These are phyloP conservation scores for Stictocephala bisonia DNA, from an alignment of 2,888 invertebrate species.

Conservation along the genomic window DNA sequence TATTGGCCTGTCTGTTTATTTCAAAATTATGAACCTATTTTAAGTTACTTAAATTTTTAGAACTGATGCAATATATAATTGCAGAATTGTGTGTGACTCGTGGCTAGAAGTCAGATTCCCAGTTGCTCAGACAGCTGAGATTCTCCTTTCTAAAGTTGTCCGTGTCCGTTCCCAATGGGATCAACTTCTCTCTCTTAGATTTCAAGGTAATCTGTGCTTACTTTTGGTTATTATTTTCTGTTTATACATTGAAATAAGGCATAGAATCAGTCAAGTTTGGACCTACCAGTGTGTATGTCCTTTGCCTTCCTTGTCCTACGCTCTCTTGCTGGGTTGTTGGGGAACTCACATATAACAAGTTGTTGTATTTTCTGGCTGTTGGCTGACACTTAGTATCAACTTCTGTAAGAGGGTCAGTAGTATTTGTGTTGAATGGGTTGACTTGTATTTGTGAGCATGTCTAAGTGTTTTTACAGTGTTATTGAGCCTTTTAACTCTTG, in stretches of 20 bases:
- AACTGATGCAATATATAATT: no score
- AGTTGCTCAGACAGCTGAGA: slow-evolving; percentile 80
- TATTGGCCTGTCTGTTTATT: background rate
- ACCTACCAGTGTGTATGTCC: background rate
- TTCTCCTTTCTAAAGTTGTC: slow-evolving; percentile 76
- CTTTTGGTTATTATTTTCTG: background rate
- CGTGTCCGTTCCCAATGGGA: slow-evolving; percentile 84
- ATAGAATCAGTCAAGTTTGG: background rate
- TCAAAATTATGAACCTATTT: background rate
- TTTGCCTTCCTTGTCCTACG: no score
- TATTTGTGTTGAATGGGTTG: no score
- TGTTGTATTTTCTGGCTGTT: no score
- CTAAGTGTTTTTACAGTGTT: no score
- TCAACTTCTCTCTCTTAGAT: slow-evolving; percentile 76
- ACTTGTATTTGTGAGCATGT: no score
- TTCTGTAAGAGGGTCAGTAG: no score
- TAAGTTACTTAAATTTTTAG: background rate
- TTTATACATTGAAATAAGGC: background rate
- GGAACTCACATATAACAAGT: no score
- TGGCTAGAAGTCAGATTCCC: slow-evolving; percentile 88
- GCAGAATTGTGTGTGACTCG: slow-evolving; percentile 79
- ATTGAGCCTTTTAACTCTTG: no score
- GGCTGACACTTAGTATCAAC: no score
- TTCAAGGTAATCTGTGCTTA: slow-evolving; percentile 71
- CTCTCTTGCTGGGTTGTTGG: no score